Evolutionary conservation across 2,888 invertebrate species (phyloP), one percentile per base, ranked within the genome.

Genomic region (Macrostomum cliftonense): DNA sequence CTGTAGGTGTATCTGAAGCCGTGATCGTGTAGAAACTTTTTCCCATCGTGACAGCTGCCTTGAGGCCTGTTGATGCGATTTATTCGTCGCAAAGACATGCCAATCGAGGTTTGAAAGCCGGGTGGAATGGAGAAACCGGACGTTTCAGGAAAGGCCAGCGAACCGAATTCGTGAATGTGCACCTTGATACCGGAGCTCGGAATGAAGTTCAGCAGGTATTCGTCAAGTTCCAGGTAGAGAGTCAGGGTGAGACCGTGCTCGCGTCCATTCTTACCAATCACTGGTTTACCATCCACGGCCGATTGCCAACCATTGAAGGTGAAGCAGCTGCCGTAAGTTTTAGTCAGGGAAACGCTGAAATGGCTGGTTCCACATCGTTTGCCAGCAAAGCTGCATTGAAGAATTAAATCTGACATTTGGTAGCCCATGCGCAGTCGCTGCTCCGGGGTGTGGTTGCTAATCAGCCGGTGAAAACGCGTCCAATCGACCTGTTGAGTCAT

Each of bases 331-430:
- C 56, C 56, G 47, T 54, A 57, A 42, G 28, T 45, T 40, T 54
- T 37, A n/a, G 20, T 36, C 43, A 52, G 2, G n/a, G 20, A 16
- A 36, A 38, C 36, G 42, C 16, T 51, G 21, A 42, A 44, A 13
- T 28, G 28, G 5, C 9, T 28, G 42, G 57, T 58, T 38, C 52
- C 47, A 37, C 57, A 57, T 28, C 55, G 55, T 37, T 54, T 50
- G 12, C 56, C 54, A 42, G 56, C 55, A 45, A 56, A 58, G 17
- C 56, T 57, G 51, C 59, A 59, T 42, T 58, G 58, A 14, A 56
- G 50, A 16, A 59, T 56, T 36, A 59, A 46, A 44, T 59, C 58
- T 12, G 54, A 50, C 11, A 55, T 53, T 43, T 53, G 52, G 43
- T 57, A 55, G 1, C 59, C 59, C 47, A 47, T 47, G 14, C 16